These are phyloP conservation scores for Echeneis naucrates DNA, from an alignment of 2,797 vertebrate genomes.

Conservation along the genomic window DNA sequence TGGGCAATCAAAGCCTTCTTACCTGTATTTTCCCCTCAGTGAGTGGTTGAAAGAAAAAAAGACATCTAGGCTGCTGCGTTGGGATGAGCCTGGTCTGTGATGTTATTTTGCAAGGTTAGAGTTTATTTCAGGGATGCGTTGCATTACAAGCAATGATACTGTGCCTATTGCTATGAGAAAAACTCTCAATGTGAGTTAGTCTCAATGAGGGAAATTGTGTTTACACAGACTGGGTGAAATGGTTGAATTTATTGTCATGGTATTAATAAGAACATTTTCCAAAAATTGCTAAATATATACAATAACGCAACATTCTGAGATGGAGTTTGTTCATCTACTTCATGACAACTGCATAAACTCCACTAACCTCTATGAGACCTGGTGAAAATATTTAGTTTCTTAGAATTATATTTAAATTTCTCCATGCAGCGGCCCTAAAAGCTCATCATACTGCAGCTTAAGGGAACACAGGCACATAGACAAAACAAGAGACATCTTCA, in stretches of 20 bases:
- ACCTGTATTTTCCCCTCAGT: constrained; percentile 38
- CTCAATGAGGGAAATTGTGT: constrained; percentile 5
- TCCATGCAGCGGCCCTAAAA: too few relatives aligned
- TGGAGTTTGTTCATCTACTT: background rate
- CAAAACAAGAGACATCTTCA: too few relatives aligned
- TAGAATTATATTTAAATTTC: constrained; percentile 7
- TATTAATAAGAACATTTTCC: background rate
- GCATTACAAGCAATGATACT: constrained; percentile 26
- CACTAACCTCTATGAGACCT: too few relatives aligned
- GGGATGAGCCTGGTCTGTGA: constrained; percentile 47
- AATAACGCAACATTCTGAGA: background rate
- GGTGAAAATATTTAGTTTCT: background rate
- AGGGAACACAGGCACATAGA: too few relatives aligned
- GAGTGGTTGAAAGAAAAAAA: constrained; percentile 59
- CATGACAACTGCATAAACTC: background rate
- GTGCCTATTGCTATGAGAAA: constrained; percentile 16
- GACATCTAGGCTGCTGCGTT: constrained; percentile 53
- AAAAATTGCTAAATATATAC: too few relatives aligned
- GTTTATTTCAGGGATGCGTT: constrained; percentile 61
- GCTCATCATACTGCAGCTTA: too few relatives aligned
- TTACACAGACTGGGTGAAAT: background rate
- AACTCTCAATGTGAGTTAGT: constrained; percentile 9
- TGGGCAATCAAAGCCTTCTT: constrained; percentile 72
- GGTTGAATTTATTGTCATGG: background rate
- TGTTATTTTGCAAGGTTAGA: constrained; percentile 47